Evolutionary conservation across 2,888 invertebrate genomes (phyloP).

Genomic region (Aleiodes alternator): DNA sequence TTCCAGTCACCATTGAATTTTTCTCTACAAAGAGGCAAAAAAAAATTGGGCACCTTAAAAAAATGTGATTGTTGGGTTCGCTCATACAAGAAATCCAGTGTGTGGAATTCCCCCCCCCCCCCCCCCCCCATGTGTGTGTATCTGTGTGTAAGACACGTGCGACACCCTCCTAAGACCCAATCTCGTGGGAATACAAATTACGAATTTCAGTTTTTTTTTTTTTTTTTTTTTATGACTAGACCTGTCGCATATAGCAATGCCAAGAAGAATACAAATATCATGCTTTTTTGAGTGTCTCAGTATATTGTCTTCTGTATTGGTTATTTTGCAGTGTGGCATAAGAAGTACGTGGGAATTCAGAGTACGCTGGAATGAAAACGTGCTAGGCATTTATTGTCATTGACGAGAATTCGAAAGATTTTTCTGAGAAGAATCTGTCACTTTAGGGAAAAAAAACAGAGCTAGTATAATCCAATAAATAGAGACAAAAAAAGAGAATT

Average conservation of each 20-base stretch:
- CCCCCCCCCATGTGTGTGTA: constrained; percentile 46
- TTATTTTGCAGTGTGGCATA: constrained; percentile 29
- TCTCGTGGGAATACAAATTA: constrained; percentile 57
- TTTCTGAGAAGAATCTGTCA: not conserved
- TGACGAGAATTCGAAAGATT: not conserved
- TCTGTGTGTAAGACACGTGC: constrained; percentile 27
- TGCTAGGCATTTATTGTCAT: constrained; percentile 40
- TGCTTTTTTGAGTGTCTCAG: constrained; percentile 20
- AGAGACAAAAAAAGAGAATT: constrained; percentile 10
- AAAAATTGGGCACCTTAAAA: not conserved
- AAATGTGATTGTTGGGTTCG: constrained; percentile 8
- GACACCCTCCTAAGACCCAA: constrained; percentile 39
- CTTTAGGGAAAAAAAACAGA: too few relatives aligned
- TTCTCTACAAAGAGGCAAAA: not conserved
- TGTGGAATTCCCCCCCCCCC: constrained; percentile 45
- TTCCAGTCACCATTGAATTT: constrained; percentile 25
- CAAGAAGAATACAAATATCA: constrained; percentile 46
- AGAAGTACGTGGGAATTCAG: constrained; percentile 27
- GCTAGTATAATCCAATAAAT: not conserved
- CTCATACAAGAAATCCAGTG: constrained; percentile 22
- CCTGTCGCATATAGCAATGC: constrained; percentile 3
- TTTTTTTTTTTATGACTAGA: constrained; percentile 28
- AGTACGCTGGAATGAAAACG: constrained; percentile 34
- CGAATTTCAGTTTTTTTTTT: constrained; percentile 48
- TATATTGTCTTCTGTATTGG: constrained; percentile 19